Base-by-base conservation (phyloP, 1,140 invertebrate species). In the Prorops nasuta region DNA sequence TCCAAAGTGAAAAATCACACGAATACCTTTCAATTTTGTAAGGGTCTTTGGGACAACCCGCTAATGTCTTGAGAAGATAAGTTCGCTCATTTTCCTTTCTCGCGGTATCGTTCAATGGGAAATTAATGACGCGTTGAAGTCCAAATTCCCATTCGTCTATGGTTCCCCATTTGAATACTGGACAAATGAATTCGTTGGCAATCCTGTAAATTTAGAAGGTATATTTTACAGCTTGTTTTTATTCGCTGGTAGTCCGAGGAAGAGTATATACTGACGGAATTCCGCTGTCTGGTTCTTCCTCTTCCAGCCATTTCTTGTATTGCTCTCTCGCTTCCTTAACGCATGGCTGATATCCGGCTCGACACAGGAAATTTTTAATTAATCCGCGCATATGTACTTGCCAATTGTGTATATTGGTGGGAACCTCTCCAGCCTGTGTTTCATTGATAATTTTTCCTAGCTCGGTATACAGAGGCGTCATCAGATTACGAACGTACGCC, bases 71-170 rank as follows among this genome's bases (percentile, higher is more conserved):
- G 8, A 91, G 66, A 0, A 90, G 74, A 67, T 86, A 89, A 0
- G 86, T 87, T 56, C 88, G 72, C 70, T 90, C 88, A 55, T 82
- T 87, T 55, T 83, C 81, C 47, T 82, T 85, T 37, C 86, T 74
- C 20, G 65, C 67, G 3, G 48, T 42, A 7, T 55, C 66, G 2
- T 79, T 79, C 3, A 78, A 64, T 0, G 87, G 86, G 69, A 90
- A 90, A 54, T 89, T 83, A 18, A 87, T 83, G 0, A 90, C 81
- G 12, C 87, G 78, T 47, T 89, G 79, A 0, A 91, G 74, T 45
- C 87, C 88, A 61, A 90, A 90, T 53, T 89, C 81, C 87, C 87
- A 91, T 71, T 91, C 87, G 21, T 88, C 82, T 48, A 80, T 75
- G 0, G 85, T 83, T 0, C 88, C 88, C 83, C 85, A 89, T 70